Base-by-base conservation (phyloP, 2,113 vertebrate genomes). In the Malurus alboscapulatus region DNA sequence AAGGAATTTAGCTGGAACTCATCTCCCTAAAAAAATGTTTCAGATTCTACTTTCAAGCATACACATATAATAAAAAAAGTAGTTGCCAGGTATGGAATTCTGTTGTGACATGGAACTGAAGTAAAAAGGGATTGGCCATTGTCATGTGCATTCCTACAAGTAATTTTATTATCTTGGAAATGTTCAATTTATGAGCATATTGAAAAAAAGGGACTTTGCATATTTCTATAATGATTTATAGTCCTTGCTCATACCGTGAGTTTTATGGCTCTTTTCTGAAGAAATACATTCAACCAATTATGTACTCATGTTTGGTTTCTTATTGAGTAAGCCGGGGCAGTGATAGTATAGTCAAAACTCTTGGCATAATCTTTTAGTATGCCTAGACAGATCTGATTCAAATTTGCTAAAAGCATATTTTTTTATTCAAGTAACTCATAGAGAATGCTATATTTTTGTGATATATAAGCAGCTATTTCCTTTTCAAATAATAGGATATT, bases 231-330 rank as follows among this genome's bases (percentile, higher is more conserved):
- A 57, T 80, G n/a, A 62, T 95, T 80, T 90, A 61, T 86, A 93
- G 63, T 59, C 59, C 30, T 74, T 74, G 48, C 47, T 75, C 61
- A 48, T 63, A 58, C 42, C 12, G 67, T 27, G 30, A 17, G 36
- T 78, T 88, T 94, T 92, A 67, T 88, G 69, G 44, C n/a, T 85
- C 38, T 94, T 94, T 94, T 80, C 55, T 94, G 44, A 90, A 84
- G 80, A 71, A 92, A 81, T 74, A 11, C 24, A 55, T 86, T 75
- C 32, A 71, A 22, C 71, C 2, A 1, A 1, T 89, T 90, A 38
- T 67, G 30, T 53, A 61, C 48, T 90, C 14, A 6, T 12, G 34
- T 77, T 92, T 30, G 19, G 50, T 58, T 45, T 91, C n/a, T 40
- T 88, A 18, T 48, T 86, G n/a, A 81, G 44, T 68, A 77, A 90